Base-by-base conservation (phyloP, 2,113 vertebrate genomes). In the Pelecanoides urinatrix region DNA sequence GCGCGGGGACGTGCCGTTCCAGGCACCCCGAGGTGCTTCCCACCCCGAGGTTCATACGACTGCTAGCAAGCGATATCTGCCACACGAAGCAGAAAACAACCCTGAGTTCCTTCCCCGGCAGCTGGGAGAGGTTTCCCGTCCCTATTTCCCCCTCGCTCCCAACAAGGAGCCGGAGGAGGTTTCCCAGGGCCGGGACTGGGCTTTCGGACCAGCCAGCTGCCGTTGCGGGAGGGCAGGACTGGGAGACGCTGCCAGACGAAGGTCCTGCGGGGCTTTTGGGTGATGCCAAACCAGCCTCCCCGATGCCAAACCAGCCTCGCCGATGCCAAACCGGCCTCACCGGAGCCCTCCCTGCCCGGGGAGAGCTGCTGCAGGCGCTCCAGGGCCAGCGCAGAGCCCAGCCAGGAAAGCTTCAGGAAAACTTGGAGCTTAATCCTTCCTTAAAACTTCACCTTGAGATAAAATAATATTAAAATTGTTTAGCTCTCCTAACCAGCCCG, bases 21-120 rank as follows among this genome's bases (percentile, higher is more conserved):
- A 10, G 40, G 63, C 47, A 7, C 23, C 23, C 44, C 2, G 9
- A 38, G 42, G 34, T 40, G 11, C 40, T 40, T 40, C n/a, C n/a
- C n/a, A n/a, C n/a, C n/a, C n/a, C n/a, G n/a, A n/a, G n/a, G n/a
- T 36, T 58, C 42, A 2, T 5, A 12, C 5, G 1, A 1, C 49
- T 8, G 38, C 50, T 8, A 14, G 44, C 26, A 2, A 56, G 20
- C 16, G 6, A 2, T 6, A 22, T 8, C 50, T 45, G 34, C 40
- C 18, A 14, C 15, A 23, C 0, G 7, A 26, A 34, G 42, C 29
- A 29, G 30, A 71, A 61, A 61, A 56, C 34, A 30, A 14, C 30
- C 36, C 36, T 1, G 11, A 29, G 23, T 9, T 50, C 56, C 36
- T 14, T 40, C 67, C 36, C 36, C 2, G 1, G 36, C 30, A 52